A percentile compares a stretch with the other conserved stretches of the same genome.
phyloP scores from a whole-genome alignment of 2,888 invertebrate genomes.

The Tenthredo amoena region DNA sequence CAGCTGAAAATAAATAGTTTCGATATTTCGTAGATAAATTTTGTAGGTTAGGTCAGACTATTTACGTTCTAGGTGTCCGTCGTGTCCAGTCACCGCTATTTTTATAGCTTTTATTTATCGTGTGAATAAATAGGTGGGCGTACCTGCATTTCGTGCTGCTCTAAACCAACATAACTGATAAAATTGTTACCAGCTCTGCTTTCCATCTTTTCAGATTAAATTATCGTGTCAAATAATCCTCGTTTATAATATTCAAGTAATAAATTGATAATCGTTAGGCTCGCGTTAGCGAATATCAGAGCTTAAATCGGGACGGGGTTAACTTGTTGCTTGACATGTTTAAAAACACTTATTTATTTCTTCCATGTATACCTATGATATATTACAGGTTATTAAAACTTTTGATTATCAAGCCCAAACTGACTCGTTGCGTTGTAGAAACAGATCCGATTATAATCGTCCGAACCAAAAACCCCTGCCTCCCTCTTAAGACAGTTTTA shows the following conservation, averaged over 20 bases:
- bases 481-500: too few relatives aligned
- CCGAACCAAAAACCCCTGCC: too few relatives aligned
- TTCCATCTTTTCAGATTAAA: conserved; percentile 65
- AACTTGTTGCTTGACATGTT: conserved; percentile 8
- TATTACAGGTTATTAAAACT: background rate
- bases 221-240: background rate
- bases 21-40: conserved; percentile 58
- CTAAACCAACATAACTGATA: conserved; percentile 77
- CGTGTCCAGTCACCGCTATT: background rate
- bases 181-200: conserved; percentile 77
- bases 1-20: conserved; percentile 63
- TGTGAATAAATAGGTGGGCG: background rate
- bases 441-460: background rate
- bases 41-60: conserved; percentile 80
- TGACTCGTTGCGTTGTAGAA: background rate
- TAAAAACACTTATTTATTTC: background rate
- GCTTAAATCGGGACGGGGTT: background rate
- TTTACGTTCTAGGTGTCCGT: conserved; percentile 78
- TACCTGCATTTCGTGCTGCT: conserved; percentile 78
- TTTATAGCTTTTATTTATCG: background rate
- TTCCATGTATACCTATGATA: background rate
- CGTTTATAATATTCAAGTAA: background rate
- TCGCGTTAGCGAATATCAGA: background rate
- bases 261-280: too few relatives aligned
- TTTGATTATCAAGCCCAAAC: conserved; percentile 6